phyloP scores from a whole-genome alignment of 1,140 invertebrate species.

The Campoletis sonorensis region DNA sequence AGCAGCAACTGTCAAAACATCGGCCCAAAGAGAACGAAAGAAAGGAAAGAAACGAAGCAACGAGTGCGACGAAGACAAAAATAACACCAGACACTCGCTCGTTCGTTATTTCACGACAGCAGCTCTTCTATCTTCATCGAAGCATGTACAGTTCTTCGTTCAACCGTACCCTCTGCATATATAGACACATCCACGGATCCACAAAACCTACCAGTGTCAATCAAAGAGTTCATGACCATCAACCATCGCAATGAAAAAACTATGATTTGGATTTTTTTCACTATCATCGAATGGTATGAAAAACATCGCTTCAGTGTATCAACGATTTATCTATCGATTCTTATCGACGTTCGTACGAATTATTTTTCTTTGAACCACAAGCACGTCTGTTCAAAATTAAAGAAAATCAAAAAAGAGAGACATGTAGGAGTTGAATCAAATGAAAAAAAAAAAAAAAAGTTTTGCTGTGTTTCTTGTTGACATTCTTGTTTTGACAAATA shows the following conservation, averaged over 20 bases:
- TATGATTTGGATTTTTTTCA: neutral
- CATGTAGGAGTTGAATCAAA: too few relatives aligned
- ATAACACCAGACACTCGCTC: neutral
- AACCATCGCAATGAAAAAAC: neutral
- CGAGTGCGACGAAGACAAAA: conserved; percentile 21
- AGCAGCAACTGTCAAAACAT: conserved; percentile 78
- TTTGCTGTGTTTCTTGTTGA: too few relatives aligned
- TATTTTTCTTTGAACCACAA: too few relatives aligned
- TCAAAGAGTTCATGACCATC: neutral
- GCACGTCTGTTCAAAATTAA: too few relatives aligned
- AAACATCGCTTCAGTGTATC: neutral
- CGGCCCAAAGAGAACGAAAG: conserved; percentile 60
- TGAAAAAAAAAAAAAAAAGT: too few relatives aligned
- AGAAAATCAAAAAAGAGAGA: too few relatives aligned
- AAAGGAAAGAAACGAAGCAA: conserved; percentile 42
- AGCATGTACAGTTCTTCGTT: conserved; percentile 7
- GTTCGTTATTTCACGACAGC: conserved; percentile 31
- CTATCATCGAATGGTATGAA: neutral
- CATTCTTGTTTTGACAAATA: too few relatives aligned
- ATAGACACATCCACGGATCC: neutral
- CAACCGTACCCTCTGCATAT: neutral
- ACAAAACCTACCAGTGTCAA: neutral
- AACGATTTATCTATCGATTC: neutral
- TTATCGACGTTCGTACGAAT: neutral
- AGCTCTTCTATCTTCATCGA: conserved; percentile 36